Evolutionary conservation across 2,797 vertebrate species (phyloP).

Genomic region (Poeciliopsis infans): DNA sequence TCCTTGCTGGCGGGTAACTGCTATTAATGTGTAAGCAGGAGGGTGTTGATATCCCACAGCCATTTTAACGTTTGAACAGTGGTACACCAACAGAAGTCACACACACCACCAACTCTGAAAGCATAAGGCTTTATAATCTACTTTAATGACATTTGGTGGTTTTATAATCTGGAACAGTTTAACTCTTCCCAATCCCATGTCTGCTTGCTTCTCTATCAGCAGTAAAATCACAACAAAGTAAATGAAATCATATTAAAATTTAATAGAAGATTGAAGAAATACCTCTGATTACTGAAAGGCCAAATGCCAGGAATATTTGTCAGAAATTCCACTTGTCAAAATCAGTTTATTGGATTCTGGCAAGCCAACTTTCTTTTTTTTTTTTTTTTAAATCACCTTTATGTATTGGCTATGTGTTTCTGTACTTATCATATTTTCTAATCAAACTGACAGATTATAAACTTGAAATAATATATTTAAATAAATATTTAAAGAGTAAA

Average conservation of each 20-base stretch:
- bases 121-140: conserved; percentile 23
- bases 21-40: not conserved
- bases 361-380: not conserved
- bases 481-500: no score
- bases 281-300: not conserved
- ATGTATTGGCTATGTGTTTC: not conserved
- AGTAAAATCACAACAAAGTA: not conserved
- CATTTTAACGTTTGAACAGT: conserved; percentile 10
- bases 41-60: conserved; percentile 14
- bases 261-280: not conserved
- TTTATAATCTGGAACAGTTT: conserved; percentile 25
- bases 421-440: not conserved
- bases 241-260: not conserved
- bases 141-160: conserved; percentile 20
- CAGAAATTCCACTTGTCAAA: not conserved
- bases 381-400: not conserved
- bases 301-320: not conserved
- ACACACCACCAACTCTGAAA: conserved; percentile 27
- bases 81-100: conserved; percentile 21
- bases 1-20: conserved; percentile 3
- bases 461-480: not conserved
- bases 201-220: not conserved
- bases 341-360: not conserved
- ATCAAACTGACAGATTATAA: not conserved
- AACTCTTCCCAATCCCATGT: not conserved